phyloP scores from a whole-genome alignment of 2,797 vertebrate genomes.

The Dallia pectoralis region DNA sequence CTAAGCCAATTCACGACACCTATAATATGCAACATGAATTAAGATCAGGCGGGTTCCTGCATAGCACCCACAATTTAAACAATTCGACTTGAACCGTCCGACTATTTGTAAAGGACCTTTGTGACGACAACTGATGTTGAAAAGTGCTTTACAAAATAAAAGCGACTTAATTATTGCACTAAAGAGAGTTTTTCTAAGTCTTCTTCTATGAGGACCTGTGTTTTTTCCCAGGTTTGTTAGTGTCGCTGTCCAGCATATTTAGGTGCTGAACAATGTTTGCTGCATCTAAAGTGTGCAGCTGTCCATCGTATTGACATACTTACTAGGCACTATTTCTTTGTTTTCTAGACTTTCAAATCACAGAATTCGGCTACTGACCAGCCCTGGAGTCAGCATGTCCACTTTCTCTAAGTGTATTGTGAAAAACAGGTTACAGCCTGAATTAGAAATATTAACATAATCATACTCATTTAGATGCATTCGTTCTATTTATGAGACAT shows the following conservation, averaged over 20 bases:
- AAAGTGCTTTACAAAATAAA: no score
- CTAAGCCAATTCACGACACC: not conserved
- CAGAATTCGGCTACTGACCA: not conserved
- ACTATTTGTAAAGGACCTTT: no score
- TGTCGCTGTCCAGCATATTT: not conserved
- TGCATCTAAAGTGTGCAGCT: not conserved
- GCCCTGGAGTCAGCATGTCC: not conserved
- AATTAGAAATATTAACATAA: not conserved
- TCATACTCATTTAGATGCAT: not conserved
- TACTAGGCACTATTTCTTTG: not conserved
- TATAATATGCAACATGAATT: slow-evolving; percentile 1
- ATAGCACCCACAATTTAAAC: no score
- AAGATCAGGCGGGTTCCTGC: not conserved
- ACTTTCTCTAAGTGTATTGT: not conserved
- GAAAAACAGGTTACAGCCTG: not conserved
- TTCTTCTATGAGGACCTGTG: no score
- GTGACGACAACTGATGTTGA: no score
- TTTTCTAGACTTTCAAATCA: not conserved
- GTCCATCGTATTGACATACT: not conserved
- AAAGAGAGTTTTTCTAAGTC: no score
- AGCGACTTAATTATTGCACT: no score
- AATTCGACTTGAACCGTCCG: no score
- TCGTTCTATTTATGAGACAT: not conserved
- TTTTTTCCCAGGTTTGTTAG: no score
- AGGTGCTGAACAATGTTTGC: not conserved